Conservation (phyloP, 2,113 vertebrate species). For the Cynoglossus semilaevis region DNA sequence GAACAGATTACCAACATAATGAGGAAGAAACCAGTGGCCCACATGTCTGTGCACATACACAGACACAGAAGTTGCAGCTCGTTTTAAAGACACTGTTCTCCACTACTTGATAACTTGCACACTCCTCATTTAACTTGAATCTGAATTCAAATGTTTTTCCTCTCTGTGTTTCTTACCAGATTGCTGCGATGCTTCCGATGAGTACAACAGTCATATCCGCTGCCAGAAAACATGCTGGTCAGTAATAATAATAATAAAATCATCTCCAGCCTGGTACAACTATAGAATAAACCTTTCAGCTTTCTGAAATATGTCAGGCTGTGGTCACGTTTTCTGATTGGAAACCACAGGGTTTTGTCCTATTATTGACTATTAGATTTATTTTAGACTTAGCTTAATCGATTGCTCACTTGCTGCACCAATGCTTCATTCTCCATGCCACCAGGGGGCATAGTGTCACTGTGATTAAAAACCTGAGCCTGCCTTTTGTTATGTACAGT, state of each 20-base stretch:
- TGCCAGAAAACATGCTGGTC: constrained; percentile 76
- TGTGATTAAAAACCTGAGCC: constrained; percentile 26
- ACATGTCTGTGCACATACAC: no score
- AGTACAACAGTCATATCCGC: constrained; percentile 68
- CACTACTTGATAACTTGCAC: constrained; percentile 16
- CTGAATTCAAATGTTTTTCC: constrained; percentile 37
- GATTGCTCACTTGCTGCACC: neutral
- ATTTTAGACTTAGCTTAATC: neutral
- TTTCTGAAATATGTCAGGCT: neutral
- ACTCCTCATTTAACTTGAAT: constrained; percentile 33
- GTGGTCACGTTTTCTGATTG: neutral
- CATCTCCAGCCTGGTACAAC: neutral
- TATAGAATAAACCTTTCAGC: neutral
- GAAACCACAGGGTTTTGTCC: neutral
- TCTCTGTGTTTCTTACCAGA: constrained; percentile 55
- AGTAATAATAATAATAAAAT: constrained; percentile 28
- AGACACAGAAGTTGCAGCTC: no score
- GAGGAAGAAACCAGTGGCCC: no score
- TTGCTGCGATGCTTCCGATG: constrained; percentile 75
- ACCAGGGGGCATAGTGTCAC: constrained; percentile 68
- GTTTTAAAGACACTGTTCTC: neutral
- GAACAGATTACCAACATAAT: no score
- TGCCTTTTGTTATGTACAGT: constrained; percentile 8
- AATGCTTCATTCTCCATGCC: constrained; percentile 29
- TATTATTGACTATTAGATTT: neutral